Conservation (phyloP, 2,113 vertebrate genomes). For the Ranitomeya variabilis region DNA sequence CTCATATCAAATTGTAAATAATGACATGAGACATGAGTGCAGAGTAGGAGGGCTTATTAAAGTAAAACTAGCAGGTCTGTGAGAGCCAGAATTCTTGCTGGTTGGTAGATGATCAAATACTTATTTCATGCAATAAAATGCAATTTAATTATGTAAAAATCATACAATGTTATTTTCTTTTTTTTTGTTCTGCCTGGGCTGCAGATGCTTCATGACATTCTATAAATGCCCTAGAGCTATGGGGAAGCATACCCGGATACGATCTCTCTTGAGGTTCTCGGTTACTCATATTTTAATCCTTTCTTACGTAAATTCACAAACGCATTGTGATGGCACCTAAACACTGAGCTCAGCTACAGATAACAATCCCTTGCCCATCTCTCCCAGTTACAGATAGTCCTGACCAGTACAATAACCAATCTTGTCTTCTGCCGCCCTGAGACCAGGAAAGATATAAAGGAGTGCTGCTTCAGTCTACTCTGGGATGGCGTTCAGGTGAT, state of each 20-base stretch:
- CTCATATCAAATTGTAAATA: too few species aligned
- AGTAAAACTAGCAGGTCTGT: too few species aligned
- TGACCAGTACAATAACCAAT: background rate
- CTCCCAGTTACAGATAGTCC: background rate
- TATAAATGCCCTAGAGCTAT: background rate
- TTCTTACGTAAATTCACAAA: background rate
- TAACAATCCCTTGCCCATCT: background rate
- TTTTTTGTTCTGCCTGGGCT: too few species aligned
- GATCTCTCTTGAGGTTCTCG: background rate
- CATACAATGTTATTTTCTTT: too few species aligned
- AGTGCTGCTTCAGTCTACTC: background rate
- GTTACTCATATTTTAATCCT: background rate
- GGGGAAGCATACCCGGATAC: background rate
- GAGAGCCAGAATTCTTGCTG: too few species aligned
- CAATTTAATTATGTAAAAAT: too few species aligned
- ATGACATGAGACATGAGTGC: too few species aligned
- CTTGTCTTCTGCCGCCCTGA: background rate
- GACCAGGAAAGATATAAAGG: background rate
- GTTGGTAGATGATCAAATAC: too few species aligned
- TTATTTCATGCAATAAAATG: too few species aligned
- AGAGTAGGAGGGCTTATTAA: too few species aligned
- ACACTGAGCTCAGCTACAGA: too few species aligned
- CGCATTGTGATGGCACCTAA: background rate
- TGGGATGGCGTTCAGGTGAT: slow-evolving; percentile 30
- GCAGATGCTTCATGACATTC: background rate